A percentile compares a stretch with the other conserved stretches of the same genome.
phyloP scores from a whole-genome alignment of 1,140 invertebrate species.

The Leguminivora glycinivorella region DNA sequence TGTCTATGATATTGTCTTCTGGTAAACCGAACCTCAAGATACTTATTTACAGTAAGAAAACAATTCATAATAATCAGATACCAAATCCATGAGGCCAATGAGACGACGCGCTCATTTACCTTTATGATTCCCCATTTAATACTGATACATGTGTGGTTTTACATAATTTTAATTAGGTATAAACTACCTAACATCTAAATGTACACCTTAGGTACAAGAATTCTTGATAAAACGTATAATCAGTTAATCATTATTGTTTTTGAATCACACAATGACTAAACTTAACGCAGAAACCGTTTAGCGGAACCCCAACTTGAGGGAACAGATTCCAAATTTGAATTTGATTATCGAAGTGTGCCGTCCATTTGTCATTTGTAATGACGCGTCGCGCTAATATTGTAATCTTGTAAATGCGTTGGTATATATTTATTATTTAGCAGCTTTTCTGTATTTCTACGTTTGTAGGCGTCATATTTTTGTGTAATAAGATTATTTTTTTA shows the following conservation, averaged over 20 bases:
- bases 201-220: not conserved
- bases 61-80: no score
- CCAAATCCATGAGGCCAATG: no score
- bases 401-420: slow-evolving; percentile 74
- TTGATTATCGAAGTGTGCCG: slow-evolving; percentile 78
- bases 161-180: no score
- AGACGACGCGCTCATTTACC: no score
- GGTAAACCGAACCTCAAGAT: no score
- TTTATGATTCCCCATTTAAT: no score
- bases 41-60: no score
- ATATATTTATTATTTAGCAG: slow-evolving; percentile 68
- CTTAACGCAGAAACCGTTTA: slow-evolving; percentile 2
- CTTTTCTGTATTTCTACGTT: not conserved
- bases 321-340: slow-evolving; percentile 79
- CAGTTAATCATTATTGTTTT: slow-evolving; percentile 11
- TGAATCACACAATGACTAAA: slow-evolving; percentile 14
- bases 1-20: no score
- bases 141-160: no score
- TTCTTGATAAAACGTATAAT: not conserved
- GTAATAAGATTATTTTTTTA: no score
- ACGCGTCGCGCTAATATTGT: slow-evolving; percentile 72
- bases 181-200: no score
- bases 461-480: not conserved
- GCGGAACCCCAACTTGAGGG: slow-evolving; percentile 44
- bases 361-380: slow-evolving; percentile 77